A percentile compares a stretch with the other conserved stretches of the same genome.
Conservation (phyloP, 2,888 invertebrate species). For the Xanthostigma xanthostigma region DNA sequence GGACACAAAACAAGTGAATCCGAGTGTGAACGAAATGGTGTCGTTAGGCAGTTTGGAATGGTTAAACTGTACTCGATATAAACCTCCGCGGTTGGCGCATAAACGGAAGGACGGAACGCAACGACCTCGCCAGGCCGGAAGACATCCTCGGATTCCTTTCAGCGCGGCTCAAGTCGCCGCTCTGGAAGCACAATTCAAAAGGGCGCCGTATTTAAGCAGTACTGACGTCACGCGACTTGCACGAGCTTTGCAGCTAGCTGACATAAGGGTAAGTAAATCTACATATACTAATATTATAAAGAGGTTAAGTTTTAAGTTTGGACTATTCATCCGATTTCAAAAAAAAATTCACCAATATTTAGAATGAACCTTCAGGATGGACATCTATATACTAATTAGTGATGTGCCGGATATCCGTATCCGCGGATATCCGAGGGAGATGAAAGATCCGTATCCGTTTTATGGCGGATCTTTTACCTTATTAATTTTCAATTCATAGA, state of each 20-base stretch:
- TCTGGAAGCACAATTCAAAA: constrained; percentile 50
- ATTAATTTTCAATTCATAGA: too few relatives aligned
- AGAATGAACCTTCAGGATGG: too few relatives aligned
- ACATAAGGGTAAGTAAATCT: constrained; percentile 45
- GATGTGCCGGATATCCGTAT: too few relatives aligned
- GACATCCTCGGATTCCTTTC: constrained; percentile 60
- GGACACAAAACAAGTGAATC: constrained; percentile 11
- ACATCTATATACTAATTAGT: too few relatives aligned
- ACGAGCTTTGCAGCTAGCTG: constrained; percentile 44
- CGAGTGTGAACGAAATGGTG: not conserved
- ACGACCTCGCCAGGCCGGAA: constrained; percentile 38
- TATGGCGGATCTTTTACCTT: too few relatives aligned
- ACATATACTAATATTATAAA: too few relatives aligned
- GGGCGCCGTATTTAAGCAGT: constrained; percentile 52
- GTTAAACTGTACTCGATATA: constrained; percentile 58
- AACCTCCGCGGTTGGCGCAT: constrained; percentile 55
- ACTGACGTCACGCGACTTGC: constrained; percentile 50
- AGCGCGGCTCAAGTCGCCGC: constrained; percentile 50
- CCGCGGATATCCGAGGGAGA: too few relatives aligned
- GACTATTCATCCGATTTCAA: too few relatives aligned
- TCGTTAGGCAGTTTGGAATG: constrained; percentile 25
- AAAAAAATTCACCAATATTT: too few relatives aligned
- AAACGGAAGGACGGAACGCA: constrained; percentile 29
- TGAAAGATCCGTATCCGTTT: too few relatives aligned
- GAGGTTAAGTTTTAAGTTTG: too few relatives aligned